A percentile compares a stretch with the other conserved stretches of the same genome.
Conservation (phyloP, 2,113 vertebrate species). For the Onychostruthus taczanowskii region DNA sequence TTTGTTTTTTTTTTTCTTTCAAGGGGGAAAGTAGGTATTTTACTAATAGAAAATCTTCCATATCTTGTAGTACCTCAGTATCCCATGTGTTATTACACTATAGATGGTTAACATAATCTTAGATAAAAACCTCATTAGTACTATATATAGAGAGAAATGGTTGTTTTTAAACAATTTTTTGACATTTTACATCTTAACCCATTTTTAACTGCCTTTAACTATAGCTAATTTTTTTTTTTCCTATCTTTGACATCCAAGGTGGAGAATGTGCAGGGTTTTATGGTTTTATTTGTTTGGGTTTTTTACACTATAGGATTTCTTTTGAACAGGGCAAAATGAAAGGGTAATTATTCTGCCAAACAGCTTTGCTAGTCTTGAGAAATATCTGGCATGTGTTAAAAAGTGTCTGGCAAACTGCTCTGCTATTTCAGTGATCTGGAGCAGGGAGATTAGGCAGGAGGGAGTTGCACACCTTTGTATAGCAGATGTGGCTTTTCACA, state of each 20-base stretch:
- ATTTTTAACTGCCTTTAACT: not conserved
- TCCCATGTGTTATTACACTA: not conserved
- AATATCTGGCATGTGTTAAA: not conserved
- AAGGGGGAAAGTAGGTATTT: not conserved
- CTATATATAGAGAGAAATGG: not conserved
- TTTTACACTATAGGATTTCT: not conserved
- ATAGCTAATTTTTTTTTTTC: not conserved
- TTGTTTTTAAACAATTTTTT: not conserved
- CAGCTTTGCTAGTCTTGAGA: not conserved
- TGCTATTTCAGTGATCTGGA: not conserved
- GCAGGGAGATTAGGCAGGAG: not conserved
- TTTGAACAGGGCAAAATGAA: not conserved
- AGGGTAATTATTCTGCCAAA: not conserved
- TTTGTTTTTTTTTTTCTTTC: no score
- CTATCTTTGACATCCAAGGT: not conserved
- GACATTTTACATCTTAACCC: not conserved
- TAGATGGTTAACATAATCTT: not conserved
- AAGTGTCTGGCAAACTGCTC: not conserved
- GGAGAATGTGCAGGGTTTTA: fast-evolving
- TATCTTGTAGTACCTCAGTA: not conserved
- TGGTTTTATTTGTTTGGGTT: not conserved
- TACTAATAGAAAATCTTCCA: not conserved
- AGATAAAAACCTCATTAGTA: not conserved
- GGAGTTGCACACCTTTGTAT: not conserved
- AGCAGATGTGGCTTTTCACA: not conserved